Conservation (phyloP, 2,888 invertebrate genomes). For the Choreutis nemorana region DNA sequence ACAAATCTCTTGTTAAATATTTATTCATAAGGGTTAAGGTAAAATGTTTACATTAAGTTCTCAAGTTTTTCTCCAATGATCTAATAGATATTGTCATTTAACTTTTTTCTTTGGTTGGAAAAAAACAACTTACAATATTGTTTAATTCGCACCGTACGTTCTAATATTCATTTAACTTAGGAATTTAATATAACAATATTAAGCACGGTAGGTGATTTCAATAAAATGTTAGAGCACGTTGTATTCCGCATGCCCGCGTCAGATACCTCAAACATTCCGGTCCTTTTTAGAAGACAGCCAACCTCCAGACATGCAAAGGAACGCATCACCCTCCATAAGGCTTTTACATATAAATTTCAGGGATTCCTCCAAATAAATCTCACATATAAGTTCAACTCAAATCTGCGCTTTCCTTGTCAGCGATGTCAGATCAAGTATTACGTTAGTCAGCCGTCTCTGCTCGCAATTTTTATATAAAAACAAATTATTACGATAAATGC, state of each 20-base stretch:
- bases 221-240: constrained; percentile 49
- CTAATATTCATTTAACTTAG: too few species aligned
- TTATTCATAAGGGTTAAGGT: too few species aligned
- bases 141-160: too few species aligned
- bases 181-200: constrained; percentile 38
- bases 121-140: too few species aligned
- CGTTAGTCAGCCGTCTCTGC: too few species aligned
- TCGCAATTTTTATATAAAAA: too few species aligned
- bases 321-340: constrained; percentile 29
- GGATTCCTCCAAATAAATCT: constrained; percentile 49
- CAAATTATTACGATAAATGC: too few species aligned
- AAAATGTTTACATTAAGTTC: too few species aligned
- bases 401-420: constrained; percentile 20
- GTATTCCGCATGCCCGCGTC: constrained; percentile 38
- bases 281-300: constrained; percentile 39
- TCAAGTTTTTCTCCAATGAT: too few species aligned
- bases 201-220: constrained; percentile 38
- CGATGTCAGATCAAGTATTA: constrained; percentile 9
- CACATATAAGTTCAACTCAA: constrained; percentile 48
- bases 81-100: too few species aligned
- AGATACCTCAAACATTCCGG: constrained; percentile 47
- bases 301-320: constrained; percentile 24
- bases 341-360: constrained; percentile 56
- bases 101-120: too few species aligned
- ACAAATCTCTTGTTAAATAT: too few species aligned